phyloP scores from a whole-genome alignment of 2,113 vertebrate genomes.

The Rhipidura dahli region DNA sequence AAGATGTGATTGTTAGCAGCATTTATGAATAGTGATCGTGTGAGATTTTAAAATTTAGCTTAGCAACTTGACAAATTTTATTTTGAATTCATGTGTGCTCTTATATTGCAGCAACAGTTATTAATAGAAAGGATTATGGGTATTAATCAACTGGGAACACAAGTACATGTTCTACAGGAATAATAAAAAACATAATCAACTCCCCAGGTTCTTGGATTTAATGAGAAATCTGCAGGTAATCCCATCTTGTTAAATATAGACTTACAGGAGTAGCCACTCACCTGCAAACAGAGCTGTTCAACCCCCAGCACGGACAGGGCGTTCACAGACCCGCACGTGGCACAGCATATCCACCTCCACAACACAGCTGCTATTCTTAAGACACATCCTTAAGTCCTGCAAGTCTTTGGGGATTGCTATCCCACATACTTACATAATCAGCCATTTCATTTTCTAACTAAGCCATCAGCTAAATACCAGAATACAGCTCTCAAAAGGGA shows the following conservation, averaged over 20 bases:
- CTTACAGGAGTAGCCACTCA: background rate
- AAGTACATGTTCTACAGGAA: background rate
- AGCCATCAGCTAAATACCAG: background rate
- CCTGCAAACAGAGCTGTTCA: background rate
- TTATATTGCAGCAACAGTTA: constrained; percentile 11
- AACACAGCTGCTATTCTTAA: constrained; percentile 2
- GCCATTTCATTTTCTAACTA: background rate
- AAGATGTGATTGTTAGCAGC: background rate
- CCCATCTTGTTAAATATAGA: background rate
- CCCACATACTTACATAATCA: constrained; percentile 13
- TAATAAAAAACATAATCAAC: constrained; percentile 27
- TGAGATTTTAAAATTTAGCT: background rate
- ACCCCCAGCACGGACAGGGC: background rate
- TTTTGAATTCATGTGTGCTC: background rate
- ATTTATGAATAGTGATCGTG: background rate
- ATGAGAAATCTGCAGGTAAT: constrained; percentile 21
- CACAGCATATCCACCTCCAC: background rate
- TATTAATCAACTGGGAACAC: constrained; percentile 15
- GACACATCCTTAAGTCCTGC: background rate
- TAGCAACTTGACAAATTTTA: background rate
- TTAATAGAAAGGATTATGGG: constrained; percentile 36
- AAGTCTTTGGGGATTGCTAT: constrained; percentile 11
- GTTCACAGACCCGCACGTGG: background rate
- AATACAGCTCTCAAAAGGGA: background rate
- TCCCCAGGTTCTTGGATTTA: background rate